Base-by-base conservation (phyloP, 2,113 vertebrate species). In the Heloderma charlesbogerti region DNA sequence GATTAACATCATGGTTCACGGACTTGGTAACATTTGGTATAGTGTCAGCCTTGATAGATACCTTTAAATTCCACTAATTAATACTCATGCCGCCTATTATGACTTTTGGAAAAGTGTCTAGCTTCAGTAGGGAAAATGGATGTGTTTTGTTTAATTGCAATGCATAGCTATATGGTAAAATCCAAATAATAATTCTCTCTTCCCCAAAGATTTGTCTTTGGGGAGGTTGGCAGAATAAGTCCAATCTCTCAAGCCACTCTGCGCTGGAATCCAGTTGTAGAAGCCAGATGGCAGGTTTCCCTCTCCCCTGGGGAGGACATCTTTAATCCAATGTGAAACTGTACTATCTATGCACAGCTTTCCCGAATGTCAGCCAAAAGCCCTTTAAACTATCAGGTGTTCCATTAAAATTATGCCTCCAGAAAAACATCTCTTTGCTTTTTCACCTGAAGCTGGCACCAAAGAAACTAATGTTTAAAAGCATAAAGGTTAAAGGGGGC, bases 181-280 rank as follows among this genome's bases (percentile, higher is more conserved):
- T 95, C 91, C 86, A 92, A 63, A 45, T 37, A 57, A 97, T 96
- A 92, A 94, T 92, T 95, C 95, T 91, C 94, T 95, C 91, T 97
- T 98, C 96, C 96, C 97, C 96, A 95, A 97, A 96, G 95, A 97
- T 91, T 95, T 93, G 96, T 92, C 97, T 97, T 95, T 89, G 34
- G 93, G 95, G 94, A 96, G 96, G 96, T 84, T 95, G 95, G 96
- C 93, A 86, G 85, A 93, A 82, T 89, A 96, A 97, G 91, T 88
- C 84, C 87, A 95, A 96, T 94, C 96, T 97, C 95, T 93, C 94
- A 92, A 93, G 95, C 92, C 94, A 95, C 86, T 40, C 87, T 91
- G 80, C 88, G 88, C 93, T 91, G 60, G 84, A 95, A 96, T 94
- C 90, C 95, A 96, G 94, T 92, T 92, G 89, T 90, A 89, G 95